Base-by-base conservation (phyloP, 2,113 vertebrate species). In the Hemicordylus capensis region DNA sequence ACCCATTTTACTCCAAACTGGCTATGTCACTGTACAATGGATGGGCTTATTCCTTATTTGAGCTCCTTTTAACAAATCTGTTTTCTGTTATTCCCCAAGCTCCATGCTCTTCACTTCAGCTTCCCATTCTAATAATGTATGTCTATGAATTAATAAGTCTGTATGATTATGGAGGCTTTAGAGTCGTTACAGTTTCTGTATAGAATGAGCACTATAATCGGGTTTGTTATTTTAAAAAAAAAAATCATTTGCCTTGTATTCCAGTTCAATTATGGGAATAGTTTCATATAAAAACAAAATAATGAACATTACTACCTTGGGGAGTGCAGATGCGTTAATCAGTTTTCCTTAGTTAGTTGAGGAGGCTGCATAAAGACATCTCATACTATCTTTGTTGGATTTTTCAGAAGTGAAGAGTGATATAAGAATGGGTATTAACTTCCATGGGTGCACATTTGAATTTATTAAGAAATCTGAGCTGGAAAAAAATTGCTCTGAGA, bases 91-190 rank as follows among this genome's bases (percentile, higher is more conserved):
- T 9, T 28, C 14, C 37, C 42, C 26, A 26, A 26, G 58, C 51
- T n/a, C 48, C 31, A n/a, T 20, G 48, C 31, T 58, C 72, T 66
- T 76, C 37, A 63, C 61, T 84, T n/a, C 34, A 66, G 48, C 34
- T 83, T 31, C 58, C 58, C 70, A 17, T 63, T 75, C 15, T 81
- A 76, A 81, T 76, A 82, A 72, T 67, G 31, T 84, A 22, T 76
- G 31, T 42, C n/a, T 84, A 14, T 85, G 54, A 37, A 77, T n/a
- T 69, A 67, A 77, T 58, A 51, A n/a, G 48, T 11, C 48, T 22
- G 37, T 56, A 46, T 77, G 51, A 84, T 44, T 44, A 58, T 46
- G 59, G 34, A 3, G 20, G 37, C 51, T 67, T 37, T 69, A 44
- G 63, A 66, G 51, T n/a, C 34, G 19, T 69, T 85, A 69, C 7